Evolutionary conservation across 2,797 vertebrate genomes (phyloP).

Genomic region (Malacoraja senta): DNA sequence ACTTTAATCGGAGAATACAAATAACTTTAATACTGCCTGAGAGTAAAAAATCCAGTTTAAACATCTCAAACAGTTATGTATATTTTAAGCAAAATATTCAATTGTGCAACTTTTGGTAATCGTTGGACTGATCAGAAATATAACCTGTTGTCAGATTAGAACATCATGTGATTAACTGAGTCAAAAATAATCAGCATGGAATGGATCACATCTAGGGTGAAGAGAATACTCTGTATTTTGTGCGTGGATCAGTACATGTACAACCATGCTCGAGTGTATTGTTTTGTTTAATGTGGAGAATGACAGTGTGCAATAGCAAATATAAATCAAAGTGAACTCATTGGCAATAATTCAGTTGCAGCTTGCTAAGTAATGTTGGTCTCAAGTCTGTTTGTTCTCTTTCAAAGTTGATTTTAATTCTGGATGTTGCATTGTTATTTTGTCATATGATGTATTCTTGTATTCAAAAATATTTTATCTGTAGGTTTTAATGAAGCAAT

Average conservation of each 20-base stretch:
- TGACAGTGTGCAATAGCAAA: background rate
- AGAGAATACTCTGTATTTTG: background rate
- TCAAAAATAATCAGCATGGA: background rate
- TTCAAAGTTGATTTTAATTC: constrained; percentile 9
- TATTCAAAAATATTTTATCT: background rate
- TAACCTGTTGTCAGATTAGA: background rate
- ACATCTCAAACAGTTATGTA: background rate
- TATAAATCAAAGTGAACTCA: background rate
- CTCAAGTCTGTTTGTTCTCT: constrained; percentile 26
- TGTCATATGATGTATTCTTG: background rate
- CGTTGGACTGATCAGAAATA: background rate
- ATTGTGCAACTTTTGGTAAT: background rate
- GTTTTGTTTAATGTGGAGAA: constrained; percentile 14
- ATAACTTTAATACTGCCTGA: background rate
- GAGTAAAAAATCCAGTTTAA: background rate
- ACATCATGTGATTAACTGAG: background rate
- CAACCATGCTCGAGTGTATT: constrained; percentile 5
- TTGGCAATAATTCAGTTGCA: background rate
- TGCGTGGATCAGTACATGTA: constrained; percentile 19
- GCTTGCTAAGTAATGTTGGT: constrained; percentile 30
- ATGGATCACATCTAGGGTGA: background rate
- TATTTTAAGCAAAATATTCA: background rate
- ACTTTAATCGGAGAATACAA: background rate
- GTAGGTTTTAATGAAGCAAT: background rate
- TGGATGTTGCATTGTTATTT: constrained; percentile 27